Evolutionary conservation across 1,140 invertebrate species (phyloP).

Genomic region (Steinernema feltiae): DNA sequence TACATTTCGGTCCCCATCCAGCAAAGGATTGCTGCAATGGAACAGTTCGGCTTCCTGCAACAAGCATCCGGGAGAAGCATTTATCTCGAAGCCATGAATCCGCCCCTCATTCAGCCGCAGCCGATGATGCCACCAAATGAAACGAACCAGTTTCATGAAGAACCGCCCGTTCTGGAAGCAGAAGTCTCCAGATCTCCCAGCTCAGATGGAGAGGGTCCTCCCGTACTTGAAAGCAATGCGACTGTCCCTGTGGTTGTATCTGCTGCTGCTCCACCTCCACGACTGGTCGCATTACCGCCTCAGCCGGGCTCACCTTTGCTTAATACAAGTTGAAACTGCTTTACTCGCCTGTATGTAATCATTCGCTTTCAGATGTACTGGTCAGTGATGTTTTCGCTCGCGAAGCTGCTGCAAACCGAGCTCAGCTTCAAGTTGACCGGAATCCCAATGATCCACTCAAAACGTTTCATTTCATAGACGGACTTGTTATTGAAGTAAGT

Average conservation of each 20-base stretch:
- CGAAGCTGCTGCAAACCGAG: neutral
- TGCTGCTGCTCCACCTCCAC: too few species aligned
- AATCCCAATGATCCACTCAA: neutral
- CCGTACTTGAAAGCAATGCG: neutral
- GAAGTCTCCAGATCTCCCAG: too few species aligned
- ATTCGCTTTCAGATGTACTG: neutral
- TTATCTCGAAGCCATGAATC: neutral
- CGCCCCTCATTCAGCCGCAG: neutral
- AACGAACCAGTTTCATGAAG: too few species aligned
- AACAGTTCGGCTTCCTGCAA: neutral
- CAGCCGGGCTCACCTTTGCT: neutral
- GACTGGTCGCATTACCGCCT: too few species aligned
- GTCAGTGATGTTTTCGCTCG: neutral
- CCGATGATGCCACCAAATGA: neutral
- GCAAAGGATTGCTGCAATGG: neutral
- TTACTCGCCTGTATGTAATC: neutral
- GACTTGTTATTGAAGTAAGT: neutral
- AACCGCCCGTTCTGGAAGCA: too few species aligned
- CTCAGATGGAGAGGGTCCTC: neutral
- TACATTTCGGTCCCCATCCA: neutral
- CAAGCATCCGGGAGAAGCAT: neutral
- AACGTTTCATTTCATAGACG: neutral
- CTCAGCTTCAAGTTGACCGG: neutral
- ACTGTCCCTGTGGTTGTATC: neutral
- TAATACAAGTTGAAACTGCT: neutral